Percentiles rank a stretch among this genome's conserved stretches.
These are phyloP conservation scores for Nyctalus aviator DNA, from an alignment of 2,797 vertebrate species.

Conservation along the genomic window DNA sequence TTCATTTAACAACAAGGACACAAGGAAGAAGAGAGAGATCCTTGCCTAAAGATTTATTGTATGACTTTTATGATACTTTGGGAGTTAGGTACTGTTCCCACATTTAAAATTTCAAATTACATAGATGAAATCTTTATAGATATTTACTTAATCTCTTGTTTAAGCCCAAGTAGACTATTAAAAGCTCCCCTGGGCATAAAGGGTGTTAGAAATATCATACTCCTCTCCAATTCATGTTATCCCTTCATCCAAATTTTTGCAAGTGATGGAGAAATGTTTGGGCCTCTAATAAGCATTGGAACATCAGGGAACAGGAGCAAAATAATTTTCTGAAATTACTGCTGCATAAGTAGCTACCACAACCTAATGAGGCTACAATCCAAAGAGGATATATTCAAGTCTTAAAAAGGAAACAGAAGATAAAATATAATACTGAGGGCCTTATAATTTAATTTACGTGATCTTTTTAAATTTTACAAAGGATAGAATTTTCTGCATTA, in stretches of 20 bases:
- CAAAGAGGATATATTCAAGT: background rate
- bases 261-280: background rate
- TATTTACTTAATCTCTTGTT: conserved; percentile 4
- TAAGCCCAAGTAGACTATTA: background rate
- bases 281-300: conserved; percentile 7
- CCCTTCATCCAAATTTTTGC: background rate
- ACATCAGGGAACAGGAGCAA: background rate
- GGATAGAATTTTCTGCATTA: conserved; percentile 8
- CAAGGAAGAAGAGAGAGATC: background rate
- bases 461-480: background rate
- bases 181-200: background rate
- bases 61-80: background rate
- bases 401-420: conserved; percentile 29
- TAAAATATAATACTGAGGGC: background rate
- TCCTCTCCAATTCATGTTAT: background rate
- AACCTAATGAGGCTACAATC: background rate
- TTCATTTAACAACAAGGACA: background rate
- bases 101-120: conserved; percentile 60
- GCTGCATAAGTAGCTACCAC: background rate
- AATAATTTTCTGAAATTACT: conserved; percentile 37
- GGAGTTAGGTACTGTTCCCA: background rate
- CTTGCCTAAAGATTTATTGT: background rate
- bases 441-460: background rate
- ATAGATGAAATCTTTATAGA: background rate
- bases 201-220: background rate